Evolutionary conservation across 2,888 invertebrate species (phyloP).

Genomic region (Cataglyphis cursor): DNA sequence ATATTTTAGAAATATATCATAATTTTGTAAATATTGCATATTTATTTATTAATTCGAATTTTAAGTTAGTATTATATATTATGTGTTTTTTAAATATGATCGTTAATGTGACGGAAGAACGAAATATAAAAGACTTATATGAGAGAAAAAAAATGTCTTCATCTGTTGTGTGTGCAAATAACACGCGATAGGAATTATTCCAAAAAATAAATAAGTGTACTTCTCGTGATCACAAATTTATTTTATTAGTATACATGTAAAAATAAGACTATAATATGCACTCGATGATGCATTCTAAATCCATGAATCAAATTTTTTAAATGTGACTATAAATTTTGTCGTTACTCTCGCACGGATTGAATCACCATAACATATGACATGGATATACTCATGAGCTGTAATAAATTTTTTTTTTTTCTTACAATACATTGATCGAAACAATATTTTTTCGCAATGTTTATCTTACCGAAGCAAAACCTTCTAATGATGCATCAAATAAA

Average conservation of each 20-base stretch:
- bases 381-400: slow-evolving; percentile 38
- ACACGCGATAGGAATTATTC: neutral
- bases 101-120: neutral
- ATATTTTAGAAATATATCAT: neutral
- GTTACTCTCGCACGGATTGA: neutral
- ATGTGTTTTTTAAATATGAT: neutral
- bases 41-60: slow-evolving; percentile 3
- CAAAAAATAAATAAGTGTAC: neutral
- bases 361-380: slow-evolving; percentile 48
- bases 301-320: neutral
- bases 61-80: neutral
- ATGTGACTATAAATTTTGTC: neutral
- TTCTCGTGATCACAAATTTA: slow-evolving; percentile 4
- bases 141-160: neutral
- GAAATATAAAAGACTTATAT: neutral
- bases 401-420: slow-evolving; percentile 8
- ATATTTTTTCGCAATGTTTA: neutral
- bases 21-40: neutral
- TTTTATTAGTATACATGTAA: neutral
- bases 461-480: slow-evolving; percentile 50
- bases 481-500: slow-evolving; percentile 42
- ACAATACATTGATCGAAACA: neutral
- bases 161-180: neutral
- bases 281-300: neutral
- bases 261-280: neutral